Evolutionary conservation across 2,113 vertebrate genomes (phyloP), one percentile per base, ranked within the genome.

Genomic region (Lamprotornis superbus): DNA sequence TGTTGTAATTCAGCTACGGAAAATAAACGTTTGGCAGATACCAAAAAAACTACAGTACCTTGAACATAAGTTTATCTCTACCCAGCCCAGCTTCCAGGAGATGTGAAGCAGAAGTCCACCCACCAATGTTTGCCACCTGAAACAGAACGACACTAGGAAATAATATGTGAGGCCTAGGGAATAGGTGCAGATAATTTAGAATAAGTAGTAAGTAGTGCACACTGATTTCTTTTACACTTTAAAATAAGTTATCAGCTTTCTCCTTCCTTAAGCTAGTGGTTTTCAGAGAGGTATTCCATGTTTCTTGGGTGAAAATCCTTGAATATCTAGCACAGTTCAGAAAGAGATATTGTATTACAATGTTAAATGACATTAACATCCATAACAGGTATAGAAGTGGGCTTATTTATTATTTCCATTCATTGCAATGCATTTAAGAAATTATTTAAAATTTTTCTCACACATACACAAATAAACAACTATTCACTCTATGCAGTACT

Each of bases 91-190:
- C 79, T 98, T 99, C 97, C 98, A 99, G 30, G 96, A 98, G 49
- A 98, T 55, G 8, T 99, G 98, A 59, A 99, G 98, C 83, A 99
- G 91, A 75, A 98, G 81, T 49, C 98, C 98, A 28, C 99, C 99
- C 63, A 99, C 95, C 49, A 98, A 93, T 0, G 98, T 99, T 96
- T 99, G 99, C 99, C 99, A 99, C 96, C 99, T 99, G 95, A 86
- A 95, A 97, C 21, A 27, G 71, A 93, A 95, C 1, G n/a, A 69
- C 71, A 85, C 11, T 15, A 60, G 44, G n/a, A 94, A 85, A 83
- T 27, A 65, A 31, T 28, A 61, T 2, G 3, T 33, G 12, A 89
- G 12, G 35, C 40, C 28, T 40, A 46, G 31, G n/a, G 47, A 85
- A 69, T 40, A 21, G 4, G 9, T 47, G 33, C 33, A 56, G 22